These are phyloP conservation scores for Camponotus floridanus DNA, from an alignment of 1,140 invertebrate genomes.

Conservation along the genomic window DNA sequence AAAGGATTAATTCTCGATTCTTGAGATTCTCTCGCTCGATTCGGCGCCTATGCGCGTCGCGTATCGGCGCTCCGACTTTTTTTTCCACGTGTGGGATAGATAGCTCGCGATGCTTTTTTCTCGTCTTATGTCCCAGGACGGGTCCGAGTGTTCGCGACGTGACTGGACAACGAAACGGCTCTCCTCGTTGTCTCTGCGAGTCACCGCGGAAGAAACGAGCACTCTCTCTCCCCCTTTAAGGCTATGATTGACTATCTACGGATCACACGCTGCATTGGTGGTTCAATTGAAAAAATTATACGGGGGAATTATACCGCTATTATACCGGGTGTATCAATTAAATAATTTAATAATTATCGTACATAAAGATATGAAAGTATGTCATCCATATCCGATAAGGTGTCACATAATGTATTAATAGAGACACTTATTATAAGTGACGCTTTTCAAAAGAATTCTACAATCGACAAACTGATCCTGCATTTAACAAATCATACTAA, in stretches of 20 bases:
- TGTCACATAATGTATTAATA: neutral
- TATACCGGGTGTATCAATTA: slow-evolving; percentile 22
- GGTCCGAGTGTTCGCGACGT: slow-evolving; percentile 73
- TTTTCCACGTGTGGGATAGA: slow-evolving; percentile 41
- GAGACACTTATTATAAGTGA: neutral
- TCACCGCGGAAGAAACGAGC: slow-evolving; percentile 43
- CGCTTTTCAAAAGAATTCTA: neutral
- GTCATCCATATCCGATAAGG: neutral
- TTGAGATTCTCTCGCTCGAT: slow-evolving; percentile 2
- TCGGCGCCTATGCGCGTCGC: slow-evolving; percentile 45
- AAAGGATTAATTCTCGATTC: slow-evolving; percentile 44
- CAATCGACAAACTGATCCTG: neutral
- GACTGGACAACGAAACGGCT: slow-evolving; percentile 74
- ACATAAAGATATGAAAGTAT: neutral
- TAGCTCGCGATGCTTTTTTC: slow-evolving; percentile 44
- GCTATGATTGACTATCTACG: slow-evolving; percentile 33
- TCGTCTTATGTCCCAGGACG: slow-evolving; percentile 18
- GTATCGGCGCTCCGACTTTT: slow-evolving; percentile 46
- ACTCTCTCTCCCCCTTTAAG: slow-evolving; percentile 24
- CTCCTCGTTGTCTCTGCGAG: slow-evolving; percentile 57
- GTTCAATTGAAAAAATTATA: slow-evolving; percentile 10
- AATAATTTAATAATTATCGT: neutral
- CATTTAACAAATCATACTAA: neutral
- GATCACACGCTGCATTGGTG: slow-evolving; percentile 28
- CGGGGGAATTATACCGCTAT: slow-evolving; percentile 11